Conservation (phyloP, 1,140 invertebrate species). For the Andricus grossulariae region DNA sequence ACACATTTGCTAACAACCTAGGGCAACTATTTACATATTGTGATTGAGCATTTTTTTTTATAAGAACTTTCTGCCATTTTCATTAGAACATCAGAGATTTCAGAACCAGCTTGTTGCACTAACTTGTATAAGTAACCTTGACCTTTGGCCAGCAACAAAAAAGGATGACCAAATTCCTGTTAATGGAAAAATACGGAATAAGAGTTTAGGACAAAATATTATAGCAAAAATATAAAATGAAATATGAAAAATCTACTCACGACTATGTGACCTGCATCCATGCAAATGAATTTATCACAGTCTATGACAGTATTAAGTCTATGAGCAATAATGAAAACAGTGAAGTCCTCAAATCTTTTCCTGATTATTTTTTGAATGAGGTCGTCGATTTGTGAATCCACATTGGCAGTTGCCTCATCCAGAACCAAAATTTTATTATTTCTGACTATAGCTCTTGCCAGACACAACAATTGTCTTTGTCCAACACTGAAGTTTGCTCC, state of each 20-base stretch:
- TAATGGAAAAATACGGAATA: not conserved
- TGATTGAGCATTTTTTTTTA: no score
- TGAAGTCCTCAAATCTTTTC: conserved; percentile 84
- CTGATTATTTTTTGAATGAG: conserved; percentile 85
- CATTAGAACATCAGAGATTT: conserved; percentile 71
- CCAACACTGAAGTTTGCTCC: conserved; percentile 89
- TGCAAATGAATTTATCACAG: conserved; percentile 78
- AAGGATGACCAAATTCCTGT: conserved; percentile 81
- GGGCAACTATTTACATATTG: no score
- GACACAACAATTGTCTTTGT: conserved; percentile 87
- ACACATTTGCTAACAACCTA: no score
- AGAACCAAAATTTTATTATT: conserved; percentile 85
- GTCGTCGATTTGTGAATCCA: conserved; percentile 83
- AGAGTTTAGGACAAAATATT: not conserved
- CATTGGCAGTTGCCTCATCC: conserved; percentile 85
- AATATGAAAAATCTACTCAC: conserved; percentile 40
- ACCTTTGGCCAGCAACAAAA: conserved; percentile 77
- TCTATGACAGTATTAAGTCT: conserved; percentile 88
- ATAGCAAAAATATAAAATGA: not conserved
- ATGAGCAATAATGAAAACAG: conserved; percentile 91
- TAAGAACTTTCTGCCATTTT: not conserved
- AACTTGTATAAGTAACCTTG: conserved; percentile 78
- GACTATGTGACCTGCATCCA: conserved; percentile 79
- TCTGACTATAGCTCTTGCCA: conserved; percentile 87
- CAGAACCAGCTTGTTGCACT: conserved; percentile 81